Base-by-base conservation (phyloP, 2,888 invertebrate genomes). In the Tenthredo notha region DNA sequence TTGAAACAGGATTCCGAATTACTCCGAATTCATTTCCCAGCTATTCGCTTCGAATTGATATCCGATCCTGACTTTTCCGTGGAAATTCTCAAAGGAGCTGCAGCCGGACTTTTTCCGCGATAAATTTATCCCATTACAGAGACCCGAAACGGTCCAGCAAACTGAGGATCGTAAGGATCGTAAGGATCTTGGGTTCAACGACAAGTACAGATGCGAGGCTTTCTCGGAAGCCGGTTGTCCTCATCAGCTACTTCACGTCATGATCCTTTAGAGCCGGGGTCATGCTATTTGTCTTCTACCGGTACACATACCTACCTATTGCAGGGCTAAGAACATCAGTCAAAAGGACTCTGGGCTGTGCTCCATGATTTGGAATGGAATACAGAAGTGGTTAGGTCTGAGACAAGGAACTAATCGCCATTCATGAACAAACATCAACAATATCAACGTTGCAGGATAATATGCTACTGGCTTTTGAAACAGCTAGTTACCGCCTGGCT, bases 211-310 rank as follows among this genome's bases (percentile, higher is more conserved):
- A 74, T 43, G 74, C 74, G 74, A 74, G 29, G 40, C 21, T 25
- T 74, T 43, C 43, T n/a, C 10, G 10, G 7, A 15, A n/a, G 43
- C 43, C 40, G 33, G 67, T 21, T 77, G 77, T 77, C 33, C 77
- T 77, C 77, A 29, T 77, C 77, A 77, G 18, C 33, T 9, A 29
- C 54, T 77, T 77, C 40, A 74, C 74, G 74, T 43, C 21, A 21
- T 40, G 54, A n/a, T n/a, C 74, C 21, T 6, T 43, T 12, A 1
- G 21, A 15, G n/a, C 12, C 3, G 6, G 74, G 21, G 5, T 74
- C 74, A 43, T 12, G 40, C 25, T 25, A 74, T 74, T 40, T 37
- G 74, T 47, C 43, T 74, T 12, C 12, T 25, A 40, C 37, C 9
- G 18, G 15, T 72, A 12, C 1, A 61, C 25, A 2, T 15, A 12